These are phyloP conservation scores for Atta cephalotes DNA, from an alignment of 1,140 invertebrate genomes.

Conservation along the genomic window DNA sequence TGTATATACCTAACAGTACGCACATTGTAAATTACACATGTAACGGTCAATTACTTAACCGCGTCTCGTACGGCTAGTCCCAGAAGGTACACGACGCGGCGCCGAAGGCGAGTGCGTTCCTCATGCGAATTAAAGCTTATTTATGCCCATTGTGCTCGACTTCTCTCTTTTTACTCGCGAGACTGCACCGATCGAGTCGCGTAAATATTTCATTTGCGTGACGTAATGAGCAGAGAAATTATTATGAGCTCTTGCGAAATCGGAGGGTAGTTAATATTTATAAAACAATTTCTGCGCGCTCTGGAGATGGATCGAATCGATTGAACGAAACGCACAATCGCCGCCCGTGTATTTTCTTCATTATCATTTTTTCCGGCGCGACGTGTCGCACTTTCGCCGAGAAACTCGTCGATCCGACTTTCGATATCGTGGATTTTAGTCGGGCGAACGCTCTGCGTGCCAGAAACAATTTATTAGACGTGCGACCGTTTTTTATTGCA, in stretches of 20 bases:
- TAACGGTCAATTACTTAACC: constrained; percentile 73
- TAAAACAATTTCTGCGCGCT: constrained; percentile 41
- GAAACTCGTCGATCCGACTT: constrained; percentile 36
- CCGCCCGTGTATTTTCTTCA: constrained; percentile 43
- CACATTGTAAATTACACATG: constrained; percentile 64
- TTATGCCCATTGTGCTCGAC: constrained; percentile 40
- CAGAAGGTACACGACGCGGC: background rate
- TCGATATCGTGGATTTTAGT: constrained; percentile 33
- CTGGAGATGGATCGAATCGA: constrained; percentile 29
- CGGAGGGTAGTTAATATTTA: constrained; percentile 52
- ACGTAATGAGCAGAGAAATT: constrained; percentile 54
- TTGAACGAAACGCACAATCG: constrained; percentile 38
- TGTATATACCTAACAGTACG: background rate
- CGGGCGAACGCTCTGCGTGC: background rate
- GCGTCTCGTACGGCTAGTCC: constrained; percentile 53
- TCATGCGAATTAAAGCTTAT: constrained; percentile 57
- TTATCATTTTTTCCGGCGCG: constrained; percentile 54
- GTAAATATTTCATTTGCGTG: constrained; percentile 49
- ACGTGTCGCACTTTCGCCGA: constrained; percentile 40
- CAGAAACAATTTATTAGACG: constrained; percentile 57
- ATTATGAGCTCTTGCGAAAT: constrained; percentile 38
- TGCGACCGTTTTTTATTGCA: constrained; percentile 16
- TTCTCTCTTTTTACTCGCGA: background rate
- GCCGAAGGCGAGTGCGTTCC: constrained; percentile 9
- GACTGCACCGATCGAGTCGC: constrained; percentile 32